phyloP scores from a whole-genome alignment of 2,797 vertebrate genomes.

The Poeciliopsis infans region DNA sequence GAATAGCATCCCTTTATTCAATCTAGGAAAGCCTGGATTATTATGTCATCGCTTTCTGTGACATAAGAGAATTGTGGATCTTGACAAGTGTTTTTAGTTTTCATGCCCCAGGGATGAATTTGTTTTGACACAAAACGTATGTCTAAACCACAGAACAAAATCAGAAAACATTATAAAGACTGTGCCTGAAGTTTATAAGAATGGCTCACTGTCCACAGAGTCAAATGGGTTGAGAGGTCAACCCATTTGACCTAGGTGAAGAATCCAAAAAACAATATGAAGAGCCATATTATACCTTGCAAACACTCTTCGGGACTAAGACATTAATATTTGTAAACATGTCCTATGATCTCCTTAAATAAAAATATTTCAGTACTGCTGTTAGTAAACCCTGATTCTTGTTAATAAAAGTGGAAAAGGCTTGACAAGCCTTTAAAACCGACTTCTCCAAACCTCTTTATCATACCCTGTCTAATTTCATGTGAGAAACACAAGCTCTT shows the following conservation, averaged over 20 bases:
- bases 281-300: background rate
- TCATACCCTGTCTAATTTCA: background rate
- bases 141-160: background rate
- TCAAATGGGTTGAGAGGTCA: background rate
- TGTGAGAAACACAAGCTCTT: conserved; percentile 11
- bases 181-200: background rate
- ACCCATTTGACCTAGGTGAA: background rate
- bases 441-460: background rate
- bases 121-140: background rate
- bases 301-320: background rate
- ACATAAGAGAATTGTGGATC: background rate
- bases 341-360: background rate
- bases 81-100: background rate
- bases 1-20: background rate
- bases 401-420: background rate
- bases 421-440: background rate
- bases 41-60: background rate
- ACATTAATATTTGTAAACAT: background rate
- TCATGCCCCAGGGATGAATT: background rate
- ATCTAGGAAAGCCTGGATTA: background rate
- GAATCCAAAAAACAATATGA: background rate
- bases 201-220: background rate
- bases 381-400: background rate
- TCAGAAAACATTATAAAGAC: background rate
- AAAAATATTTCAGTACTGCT: background rate